Evolutionary conservation across 2,888 invertebrate species (phyloP), one percentile per base, ranked within the genome.

Genomic region (Archips crataeganus): DNA sequence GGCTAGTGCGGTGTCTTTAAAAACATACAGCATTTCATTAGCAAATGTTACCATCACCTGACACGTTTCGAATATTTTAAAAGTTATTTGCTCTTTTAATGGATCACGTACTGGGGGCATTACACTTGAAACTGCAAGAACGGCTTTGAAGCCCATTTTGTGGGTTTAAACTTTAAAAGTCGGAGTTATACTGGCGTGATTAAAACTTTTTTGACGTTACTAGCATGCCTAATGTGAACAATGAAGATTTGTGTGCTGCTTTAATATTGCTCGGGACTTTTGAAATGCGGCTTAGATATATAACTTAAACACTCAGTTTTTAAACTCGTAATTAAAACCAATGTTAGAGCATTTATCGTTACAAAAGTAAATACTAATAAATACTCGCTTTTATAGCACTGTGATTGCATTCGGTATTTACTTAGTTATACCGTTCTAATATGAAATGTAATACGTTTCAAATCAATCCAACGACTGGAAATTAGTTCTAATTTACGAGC

Each of bases 21-120:
- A 63, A 69, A 61, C 70, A 54, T 51, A 65, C 66, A 65, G 45
- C 77, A 64, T 75, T 77, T 70, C 76, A 79, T 78, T 78, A 76
- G 74, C 76, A 77, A 78, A 78, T 77, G 75, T 62, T 71, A 70
- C 51, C 61, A 36, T 49, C 67, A 49, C 66, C 59, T 71, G 75
- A 75, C 77, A 77, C 76, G 77, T 77, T 64, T 68, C 54, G 51
- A 59, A 64, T 74, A 77, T 76, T 78, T 70, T 74, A 77, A 76
- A 64, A 69, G 75, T 74, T 75, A 77, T 77, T 77, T 77, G 75
- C 77, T 71, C 69, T 66, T 71, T 76, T 77, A 77, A 78, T 78
- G 77, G 78, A 75, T 77, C 78, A 78, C 77, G 78, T 77, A 72
- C 75, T 69, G 49, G 63, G 65, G 66, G 67, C 76, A 73, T 78